Evolutionary conservation across 2,888 invertebrate species (phyloP).

Genomic region (Spatulosminthurus flaviceps): DNA sequence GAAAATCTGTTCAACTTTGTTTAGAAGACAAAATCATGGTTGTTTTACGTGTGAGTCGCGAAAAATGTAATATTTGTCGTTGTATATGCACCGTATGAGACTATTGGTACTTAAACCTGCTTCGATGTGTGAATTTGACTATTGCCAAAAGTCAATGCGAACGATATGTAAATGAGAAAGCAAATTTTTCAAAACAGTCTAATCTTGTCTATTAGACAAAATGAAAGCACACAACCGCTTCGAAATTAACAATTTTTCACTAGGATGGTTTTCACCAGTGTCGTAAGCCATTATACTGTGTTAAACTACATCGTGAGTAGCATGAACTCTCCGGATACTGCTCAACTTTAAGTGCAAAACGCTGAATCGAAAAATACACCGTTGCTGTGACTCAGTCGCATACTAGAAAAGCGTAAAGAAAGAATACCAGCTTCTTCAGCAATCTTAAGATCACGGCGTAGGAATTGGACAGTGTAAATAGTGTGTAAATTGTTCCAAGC

Average conservation of each 20-base stretch:
- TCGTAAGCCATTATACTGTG: neutral
- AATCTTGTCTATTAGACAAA: neutral
- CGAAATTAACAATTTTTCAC: neutral
- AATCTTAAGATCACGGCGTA: neutral
- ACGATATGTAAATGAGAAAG: neutral
- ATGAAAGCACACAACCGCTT: neutral
- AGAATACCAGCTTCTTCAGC: no score
- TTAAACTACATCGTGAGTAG: neutral
- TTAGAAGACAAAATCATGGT: neutral
- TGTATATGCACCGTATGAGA: neutral
- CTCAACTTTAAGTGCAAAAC: constrained; percentile 16
- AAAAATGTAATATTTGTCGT: neutral
- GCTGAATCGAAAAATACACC: neutral
- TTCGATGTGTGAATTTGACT: neutral
- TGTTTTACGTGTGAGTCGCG: constrained; percentile 3
- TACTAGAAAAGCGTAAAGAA: no score
- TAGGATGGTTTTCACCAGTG: neutral
- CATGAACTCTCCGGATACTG: neutral
- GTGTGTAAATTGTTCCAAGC: neutral
- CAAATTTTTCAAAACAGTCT: neutral
- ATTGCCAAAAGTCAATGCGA: neutral
- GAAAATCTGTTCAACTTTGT: neutral
- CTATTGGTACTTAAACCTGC: constrained; percentile 16
- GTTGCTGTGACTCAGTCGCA: no score
- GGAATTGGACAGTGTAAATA: neutral